phyloP scores from a whole-genome alignment of 2,888 invertebrate genomes.

The Ceraclea dissimilis region DNA sequence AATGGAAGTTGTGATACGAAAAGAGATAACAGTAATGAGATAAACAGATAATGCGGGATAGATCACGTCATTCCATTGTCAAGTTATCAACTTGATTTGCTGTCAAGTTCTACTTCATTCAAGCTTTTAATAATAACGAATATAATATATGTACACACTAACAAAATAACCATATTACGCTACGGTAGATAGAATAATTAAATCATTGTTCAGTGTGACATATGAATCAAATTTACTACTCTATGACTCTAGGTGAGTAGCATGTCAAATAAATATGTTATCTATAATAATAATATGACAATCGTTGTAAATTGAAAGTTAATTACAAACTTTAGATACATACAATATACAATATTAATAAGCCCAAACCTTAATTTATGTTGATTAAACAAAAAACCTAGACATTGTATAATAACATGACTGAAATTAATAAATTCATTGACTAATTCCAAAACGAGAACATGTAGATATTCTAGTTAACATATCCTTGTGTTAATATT shows the following conservation, averaged over 20 bases:
- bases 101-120: not conserved
- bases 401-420: too few relatives aligned
- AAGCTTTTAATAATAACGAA: not conserved
- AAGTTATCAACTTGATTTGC: not conserved
- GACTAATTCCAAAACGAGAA: too few relatives aligned
- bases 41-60: not conserved
- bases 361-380: too few relatives aligned
- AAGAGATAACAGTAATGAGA: not conserved
- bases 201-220: not conserved
- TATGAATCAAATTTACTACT: constrained; percentile 1
- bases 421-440: too few relatives aligned
- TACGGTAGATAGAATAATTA: not conserved
- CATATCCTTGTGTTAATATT: too few relatives aligned
- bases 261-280: not conserved
- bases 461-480: too few relatives aligned
- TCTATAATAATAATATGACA: not conserved
- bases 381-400: too few relatives aligned
- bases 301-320: not conserved
- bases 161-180: not conserved
- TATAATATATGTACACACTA: not conserved
- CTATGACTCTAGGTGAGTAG: not conserved
- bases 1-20: not conserved
- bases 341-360: not conserved
- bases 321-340: not conserved
- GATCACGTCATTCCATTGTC: not conserved